Base-by-base conservation (phyloP, 1,140 invertebrate genomes). In the Lysiphlebus fabarum region DNA sequence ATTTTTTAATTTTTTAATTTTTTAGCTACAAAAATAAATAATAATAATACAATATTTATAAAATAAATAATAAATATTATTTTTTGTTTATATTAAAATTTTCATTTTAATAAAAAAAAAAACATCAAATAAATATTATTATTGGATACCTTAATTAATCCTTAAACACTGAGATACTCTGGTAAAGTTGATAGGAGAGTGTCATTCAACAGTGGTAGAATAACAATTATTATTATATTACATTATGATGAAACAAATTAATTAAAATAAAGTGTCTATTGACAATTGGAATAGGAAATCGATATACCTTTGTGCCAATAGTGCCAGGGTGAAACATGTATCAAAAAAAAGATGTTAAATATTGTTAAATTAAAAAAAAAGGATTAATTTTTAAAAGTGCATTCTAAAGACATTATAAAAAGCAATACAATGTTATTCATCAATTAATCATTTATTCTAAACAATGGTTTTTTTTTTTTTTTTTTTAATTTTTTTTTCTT, bases 371-470 rank as follows among this genome's bases (percentile, higher is more conserved):
- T n/a, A 26, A 4, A 26, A 26, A 36, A 37, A 17, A 48, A 14
- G 55, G 26, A 45, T 57, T 57, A 57, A 37, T 2, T 40, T 40
- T 40, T 1, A 40, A 40, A 12, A 51, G 10, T 10, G 49, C 11
- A 51, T 14, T 51, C 36, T 12, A n/a, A 37, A 34, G 34, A n/a
- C 6, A 45, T n/a, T 34, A 51, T 37, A 37, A 10, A 51, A 37
- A 51, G 49, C 65, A 72, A 59, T 68, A 51, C 60, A 67, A 55
- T 41, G 26, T 62, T 73, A 64, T 77, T 77, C 67, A 68, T 76
- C 70, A 77, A 75, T 77, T 77, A 74, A 76, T 74, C 68, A 75
- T 79, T 79, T 79, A 79, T 79, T 79, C 77, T 79, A 79, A 76
- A 79, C 74, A 77, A 78, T 77, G 67, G 75, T 56, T 60, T 69